Evolutionary conservation across 2,113 vertebrate genomes (phyloP), one percentile per base, ranked within the genome.

Genomic region (Lepus europaeus): DNA sequence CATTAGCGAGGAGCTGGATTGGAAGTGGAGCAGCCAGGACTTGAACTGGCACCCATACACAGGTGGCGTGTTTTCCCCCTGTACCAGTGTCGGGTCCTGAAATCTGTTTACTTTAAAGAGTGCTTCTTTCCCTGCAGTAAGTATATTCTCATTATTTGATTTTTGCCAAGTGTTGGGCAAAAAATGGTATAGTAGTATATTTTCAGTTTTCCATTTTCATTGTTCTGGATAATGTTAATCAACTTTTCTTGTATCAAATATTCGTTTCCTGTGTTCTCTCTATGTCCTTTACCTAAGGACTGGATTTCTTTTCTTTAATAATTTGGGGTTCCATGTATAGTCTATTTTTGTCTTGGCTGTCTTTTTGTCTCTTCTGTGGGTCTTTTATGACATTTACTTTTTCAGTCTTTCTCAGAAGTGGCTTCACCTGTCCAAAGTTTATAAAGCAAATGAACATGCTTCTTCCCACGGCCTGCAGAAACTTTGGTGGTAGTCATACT

Each of bases 301-400:
- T 93, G 68, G 27, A 94, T 91, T 70, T 82, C 51, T 66, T 90
- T 79, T 82, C 69, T 53, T 90, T 92, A 81, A 69, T 91, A 81
- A 89, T 45, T 90, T 73, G 31, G 89, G 86, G 9, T 12, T 93
- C 63, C 89, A 91, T 78, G 39, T 81, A 25, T 22, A 61, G 49
- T 39, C 39, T 69, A 56, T 93, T 91, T 95, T 80, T 92, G 66
- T 88, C 39, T 93, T 49, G 66, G 22, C n/a, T 89, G 45, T 45
- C 69, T 95, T 93, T 93, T 91, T 87, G 73, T 51, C 51, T 69
- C 61, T 49, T 89, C 79, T 53, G 31, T 85, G 6, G 27, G 5
- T 69, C 61, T 82, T 70, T 81, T 64, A 79, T 25, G 80, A 51
- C 49, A 74, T 73, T 78, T 72, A 81, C 33, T 31, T 23, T 88